Conservation (phyloP, 2,113 vertebrate species). For the Thalassarche chlororhynchos region DNA sequence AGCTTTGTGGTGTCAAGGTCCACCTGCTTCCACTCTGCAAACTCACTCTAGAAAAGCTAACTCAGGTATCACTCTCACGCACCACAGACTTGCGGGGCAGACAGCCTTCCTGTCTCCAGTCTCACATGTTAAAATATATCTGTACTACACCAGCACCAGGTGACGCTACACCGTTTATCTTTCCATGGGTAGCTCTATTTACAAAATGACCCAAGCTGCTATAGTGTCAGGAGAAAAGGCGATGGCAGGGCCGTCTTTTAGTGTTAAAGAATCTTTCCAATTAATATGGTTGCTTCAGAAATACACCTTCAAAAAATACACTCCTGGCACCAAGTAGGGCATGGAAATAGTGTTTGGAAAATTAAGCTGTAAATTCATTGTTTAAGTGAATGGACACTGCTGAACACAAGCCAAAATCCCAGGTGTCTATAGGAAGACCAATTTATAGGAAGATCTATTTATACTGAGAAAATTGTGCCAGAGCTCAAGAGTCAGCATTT, state of each 20-base stretch:
- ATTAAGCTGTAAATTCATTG: background rate
- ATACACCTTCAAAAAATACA: background rate
- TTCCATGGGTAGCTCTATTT: background rate
- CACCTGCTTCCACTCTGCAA: background rate
- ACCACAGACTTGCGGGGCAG: background rate
- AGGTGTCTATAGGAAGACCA: background rate
- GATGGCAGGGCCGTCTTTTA: background rate
- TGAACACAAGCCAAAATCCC: background rate
- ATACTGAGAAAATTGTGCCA: background rate
- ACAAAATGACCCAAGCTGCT: background rate
- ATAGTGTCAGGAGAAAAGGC: background rate
- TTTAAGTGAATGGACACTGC: background rate
- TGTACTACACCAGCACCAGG: background rate
- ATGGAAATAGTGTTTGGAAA: background rate
- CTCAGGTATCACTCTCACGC: background rate
- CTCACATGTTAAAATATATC: background rate
- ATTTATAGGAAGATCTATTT: background rate
- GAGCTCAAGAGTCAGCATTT: background rate
- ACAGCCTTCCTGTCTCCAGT: background rate
- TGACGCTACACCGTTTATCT: background rate
- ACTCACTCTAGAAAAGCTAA: background rate
- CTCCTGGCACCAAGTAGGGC: background rate
- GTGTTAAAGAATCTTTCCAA: background rate
- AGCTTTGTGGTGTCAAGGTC: background rate
- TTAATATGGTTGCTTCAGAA: background rate